Percentiles rank a stretch among this genome's conserved stretches.
These are phyloP conservation scores for Potamilus streckersoni DNA, from an alignment of 1,140 invertebrate genomes.

Conservation along the genomic window DNA sequence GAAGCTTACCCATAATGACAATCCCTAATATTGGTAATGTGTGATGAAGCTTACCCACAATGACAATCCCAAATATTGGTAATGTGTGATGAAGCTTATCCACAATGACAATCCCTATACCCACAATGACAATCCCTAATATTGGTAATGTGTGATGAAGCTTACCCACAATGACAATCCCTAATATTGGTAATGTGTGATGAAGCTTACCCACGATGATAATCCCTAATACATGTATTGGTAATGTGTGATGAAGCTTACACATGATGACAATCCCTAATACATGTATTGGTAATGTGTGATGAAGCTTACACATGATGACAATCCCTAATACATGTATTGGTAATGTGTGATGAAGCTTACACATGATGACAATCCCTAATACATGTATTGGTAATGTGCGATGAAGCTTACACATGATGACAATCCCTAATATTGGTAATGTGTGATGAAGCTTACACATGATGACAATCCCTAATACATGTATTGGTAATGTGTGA, in stretches of 20 bases:
- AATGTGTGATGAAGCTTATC: conserved; percentile 34
- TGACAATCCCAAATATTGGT: conserved; percentile 44
- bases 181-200: conserved; percentile 6
- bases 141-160: no score
- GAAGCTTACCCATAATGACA: conserved; percentile 55
- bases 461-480: conserved; percentile 56
- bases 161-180: conserved; percentile 60
- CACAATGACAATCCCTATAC: conserved; percentile 59
- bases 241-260: conserved; percentile 20
- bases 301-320: conserved; percentile 50
- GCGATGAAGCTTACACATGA: conserved; percentile 47
- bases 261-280: conserved; percentile 58
- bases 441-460: conserved; percentile 35
- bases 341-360: conserved; percentile 4
- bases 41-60: conserved; percentile 47
- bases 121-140: no score
- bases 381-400: no score
- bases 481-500: no score
- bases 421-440: conserved; percentile 44
- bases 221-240: conserved; percentile 40
- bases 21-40: conserved; percentile 33
- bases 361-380: conserved; percentile 61
- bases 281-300: no score
- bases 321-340: conserved; percentile 49
- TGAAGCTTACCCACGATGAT: conserved; percentile 55